A percentile compares a stretch with the other conserved stretches of the same genome.
Evolutionary conservation across 2,113 vertebrate genomes (phyloP).

Genomic region (Xiphophorus couchianus): DNA sequence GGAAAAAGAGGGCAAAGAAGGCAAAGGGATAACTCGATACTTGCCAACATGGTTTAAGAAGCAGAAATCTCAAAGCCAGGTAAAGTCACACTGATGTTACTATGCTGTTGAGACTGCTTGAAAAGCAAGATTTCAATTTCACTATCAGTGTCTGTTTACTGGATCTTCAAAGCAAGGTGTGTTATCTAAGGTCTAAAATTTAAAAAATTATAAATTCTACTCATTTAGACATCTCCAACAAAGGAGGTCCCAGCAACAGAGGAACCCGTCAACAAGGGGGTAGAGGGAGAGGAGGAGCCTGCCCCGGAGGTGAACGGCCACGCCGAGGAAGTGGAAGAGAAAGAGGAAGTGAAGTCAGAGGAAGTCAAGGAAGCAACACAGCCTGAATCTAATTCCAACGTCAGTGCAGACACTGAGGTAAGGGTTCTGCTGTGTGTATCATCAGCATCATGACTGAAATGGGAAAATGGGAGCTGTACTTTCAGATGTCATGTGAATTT

Average conservation of each 20-base stretch:
- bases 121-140: background rate
- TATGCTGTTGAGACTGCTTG: background rate
- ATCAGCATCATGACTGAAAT: background rate
- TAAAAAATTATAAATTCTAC: background rate
- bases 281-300: slow-evolving; percentile 70
- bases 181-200: background rate
- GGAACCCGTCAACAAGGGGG: slow-evolving; percentile 56
- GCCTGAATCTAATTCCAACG: slow-evolving; percentile 78
- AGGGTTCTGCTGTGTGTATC: background rate
- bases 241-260: slow-evolving; percentile 57
- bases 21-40: slow-evolving; percentile 93
- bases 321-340: slow-evolving; percentile 73
- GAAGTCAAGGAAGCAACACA: slow-evolving; percentile 68
- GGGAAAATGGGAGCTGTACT: no score
- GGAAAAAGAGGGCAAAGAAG: slow-evolving; percentile 83
- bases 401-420: slow-evolving; percentile 86
- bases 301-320: slow-evolving; percentile 71
- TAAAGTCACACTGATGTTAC: background rate
- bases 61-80: slow-evolving; percentile 90
- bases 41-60: slow-evolving; percentile 97
- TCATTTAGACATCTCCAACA: slow-evolving; percentile 63
- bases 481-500: no score
- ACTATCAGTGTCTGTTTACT: background rate
- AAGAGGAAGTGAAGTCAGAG: slow-evolving; percentile 72
- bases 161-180: background rate